Conservation (phyloP, 2,888 invertebrate genomes). For the Podotricha telesiphe region DNA sequence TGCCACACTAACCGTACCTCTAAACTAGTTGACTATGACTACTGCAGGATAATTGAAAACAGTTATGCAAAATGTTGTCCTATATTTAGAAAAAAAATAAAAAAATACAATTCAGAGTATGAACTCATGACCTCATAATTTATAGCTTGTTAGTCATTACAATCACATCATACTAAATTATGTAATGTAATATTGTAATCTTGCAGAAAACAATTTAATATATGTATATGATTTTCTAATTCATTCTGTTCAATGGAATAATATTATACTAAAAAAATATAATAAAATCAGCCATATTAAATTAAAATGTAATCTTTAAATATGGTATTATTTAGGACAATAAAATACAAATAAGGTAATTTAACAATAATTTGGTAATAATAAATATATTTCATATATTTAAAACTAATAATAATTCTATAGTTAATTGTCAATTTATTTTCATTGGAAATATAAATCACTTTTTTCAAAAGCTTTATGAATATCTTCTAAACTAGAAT, state of each 20-base stretch:
- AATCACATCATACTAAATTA: background rate
- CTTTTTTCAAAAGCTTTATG: constrained; percentile 46
- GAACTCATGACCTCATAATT: background rate
- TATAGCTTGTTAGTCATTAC: background rate
- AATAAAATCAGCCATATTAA: background rate
- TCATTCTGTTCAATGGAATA: no score
- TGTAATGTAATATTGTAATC: background rate
- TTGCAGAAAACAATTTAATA: background rate
- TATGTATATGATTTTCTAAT: no score
- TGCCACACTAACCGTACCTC: no score
- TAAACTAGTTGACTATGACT: no score
- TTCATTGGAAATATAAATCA: constrained; percentile 15
- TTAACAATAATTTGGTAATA: background rate
- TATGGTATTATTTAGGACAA: background rate
- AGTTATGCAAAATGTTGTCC: no score
- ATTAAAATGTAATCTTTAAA: background rate
- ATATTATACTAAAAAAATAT: no score
- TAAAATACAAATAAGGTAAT: background rate
- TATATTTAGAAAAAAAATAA: background rate
- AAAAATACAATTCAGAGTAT: background rate
- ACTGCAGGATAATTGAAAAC: no score
- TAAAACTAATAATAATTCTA: background rate
- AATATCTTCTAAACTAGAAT: constrained; percentile 60
- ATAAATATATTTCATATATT: constrained; percentile 6
- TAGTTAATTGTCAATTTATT: background rate